Conservation (phyloP, 1,140 invertebrate genomes). For the Eumeta japonica region DNA sequence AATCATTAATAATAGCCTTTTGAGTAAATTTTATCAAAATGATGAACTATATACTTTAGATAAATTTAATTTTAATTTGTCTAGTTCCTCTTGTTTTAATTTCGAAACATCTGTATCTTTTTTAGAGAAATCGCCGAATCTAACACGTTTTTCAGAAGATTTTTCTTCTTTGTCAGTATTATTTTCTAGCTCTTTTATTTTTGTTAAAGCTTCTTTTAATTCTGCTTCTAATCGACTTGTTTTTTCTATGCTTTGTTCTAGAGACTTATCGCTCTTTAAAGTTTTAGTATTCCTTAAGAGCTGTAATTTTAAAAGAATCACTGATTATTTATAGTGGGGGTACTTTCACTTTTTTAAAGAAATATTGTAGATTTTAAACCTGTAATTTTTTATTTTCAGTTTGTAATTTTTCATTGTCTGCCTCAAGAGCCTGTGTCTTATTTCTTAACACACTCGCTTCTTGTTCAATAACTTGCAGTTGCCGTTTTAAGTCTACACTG, state of each 20-base stretch:
- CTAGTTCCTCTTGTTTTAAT: slow-evolving; percentile 54
- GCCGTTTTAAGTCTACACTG: slow-evolving; percentile 68
- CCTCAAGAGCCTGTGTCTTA: slow-evolving; percentile 66
- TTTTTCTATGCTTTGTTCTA: slow-evolving; percentile 62
- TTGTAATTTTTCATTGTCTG: slow-evolving; percentile 71
- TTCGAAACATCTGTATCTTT: slow-evolving; percentile 60
- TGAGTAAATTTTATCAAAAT: background rate
- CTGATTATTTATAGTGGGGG: too few species aligned
- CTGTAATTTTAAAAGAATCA: slow-evolving; percentile 24
- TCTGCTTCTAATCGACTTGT: slow-evolving; percentile 65
- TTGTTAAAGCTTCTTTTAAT: slow-evolving; percentile 60
- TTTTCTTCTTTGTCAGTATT: slow-evolving; percentile 55
- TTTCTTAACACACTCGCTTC: slow-evolving; percentile 66
- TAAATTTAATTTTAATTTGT: slow-evolving; percentile 49
- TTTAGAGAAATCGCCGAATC: slow-evolving; percentile 47
- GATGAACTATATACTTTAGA: slow-evolving; percentile 32
- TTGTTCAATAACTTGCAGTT: slow-evolving; percentile 72
- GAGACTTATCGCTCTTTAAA: slow-evolving; percentile 52
- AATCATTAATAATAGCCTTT: background rate
- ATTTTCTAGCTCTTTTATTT: slow-evolving; percentile 62
- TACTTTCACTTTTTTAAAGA: too few species aligned
- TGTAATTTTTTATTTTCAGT: slow-evolving; percentile 71
- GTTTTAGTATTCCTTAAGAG: slow-evolving; percentile 56
- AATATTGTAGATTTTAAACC: slow-evolving; percentile 24
- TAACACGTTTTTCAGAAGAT: slow-evolving; percentile 47